Base-by-base conservation (phyloP, 2,113 vertebrate species). In the Calidris pygmaea region DNA sequence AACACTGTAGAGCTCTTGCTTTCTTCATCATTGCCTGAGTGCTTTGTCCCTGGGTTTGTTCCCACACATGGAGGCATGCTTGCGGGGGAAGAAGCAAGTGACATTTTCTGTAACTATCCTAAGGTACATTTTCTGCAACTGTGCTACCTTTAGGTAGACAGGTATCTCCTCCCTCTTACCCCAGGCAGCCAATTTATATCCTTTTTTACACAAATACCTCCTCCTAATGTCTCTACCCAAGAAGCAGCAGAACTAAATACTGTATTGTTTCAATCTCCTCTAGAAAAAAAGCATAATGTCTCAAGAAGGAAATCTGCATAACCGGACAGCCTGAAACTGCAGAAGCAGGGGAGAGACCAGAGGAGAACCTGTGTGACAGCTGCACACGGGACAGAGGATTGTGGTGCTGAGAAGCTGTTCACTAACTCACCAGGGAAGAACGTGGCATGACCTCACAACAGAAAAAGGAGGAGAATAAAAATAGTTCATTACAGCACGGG, bases 401-500 rank as follows among this genome's bases (percentile, higher is more conserved):
- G 0, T 47, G 50, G 29, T 67, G 60, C 50, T 59, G 9, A 66
- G 55, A 81, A 85, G 56, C 43, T 78, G 47, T 67, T 91, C 39
- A 55, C 60, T 41, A 85, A 55, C 60, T 93, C 90, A 91, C 34
- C 87, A 67, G 73, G 20, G 73, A 95, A 93, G 65, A 93, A 89
- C 12, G 9, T 93, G 70, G 32, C 29, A 52, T 87, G 87, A 91
- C 56, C 47, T 89, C 77, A 79, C 9, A 3, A 52, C 77, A 91
- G 87, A 82, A 78, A 92, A 91, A n/a, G 32, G 37, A 84, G 29
- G 29, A 89, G 56, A 34, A 47, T 37, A 91, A 96, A 95, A 95
- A 94, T 95, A 97, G 81, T 26, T 89, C 73, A 85, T 96, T 96
- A 95, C 89, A 89, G 56, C 77, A 82, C 34, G 60, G 23, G 26